Conservation (phyloP, 1,140 invertebrate genomes). For the Oryctes rhinoceros region DNA sequence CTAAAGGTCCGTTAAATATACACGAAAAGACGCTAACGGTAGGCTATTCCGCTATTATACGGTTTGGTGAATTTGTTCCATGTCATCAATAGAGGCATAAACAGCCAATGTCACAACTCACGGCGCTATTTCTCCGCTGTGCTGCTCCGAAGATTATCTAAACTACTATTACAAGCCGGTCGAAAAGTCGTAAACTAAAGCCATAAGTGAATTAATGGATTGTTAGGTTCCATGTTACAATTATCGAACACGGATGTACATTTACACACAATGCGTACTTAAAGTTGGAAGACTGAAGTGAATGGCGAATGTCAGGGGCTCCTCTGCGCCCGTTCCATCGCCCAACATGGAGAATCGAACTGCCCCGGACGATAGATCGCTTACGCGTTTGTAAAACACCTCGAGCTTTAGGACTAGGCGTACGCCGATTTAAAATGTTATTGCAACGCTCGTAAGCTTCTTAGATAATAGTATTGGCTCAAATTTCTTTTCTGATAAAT, state of each 20-base stretch:
- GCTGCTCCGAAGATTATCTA: slow-evolving; percentile 42
- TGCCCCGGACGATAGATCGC: background rate
- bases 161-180: slow-evolving; percentile 40
- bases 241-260: slow-evolving; percentile 56
- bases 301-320: slow-evolving; percentile 30
- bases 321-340: background rate
- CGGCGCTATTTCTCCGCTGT: background rate
- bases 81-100: slow-evolving; percentile 36
- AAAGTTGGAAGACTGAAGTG: slow-evolving; percentile 40
- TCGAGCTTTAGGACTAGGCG: too few relatives aligned
- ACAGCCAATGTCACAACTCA: slow-evolving; percentile 14
- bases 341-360: background rate
- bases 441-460: too few relatives aligned
- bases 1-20: background rate
- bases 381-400: too few relatives aligned
- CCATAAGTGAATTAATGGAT: slow-evolving; percentile 54
- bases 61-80: slow-evolving; percentile 24
- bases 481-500: too few relatives aligned
- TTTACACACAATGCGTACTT: slow-evolving; percentile 56
- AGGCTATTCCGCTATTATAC: background rate
- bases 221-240: slow-evolving; percentile 54
- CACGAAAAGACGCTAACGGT: background rate
- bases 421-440: too few relatives aligned
- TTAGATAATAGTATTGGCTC: too few relatives aligned
- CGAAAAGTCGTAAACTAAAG: slow-evolving; percentile 45